Percentiles rank a stretch among this genome's conserved stretches.
Conservation (phyloP, 1,140 invertebrate species). For the Drosophila rufa region DNA sequence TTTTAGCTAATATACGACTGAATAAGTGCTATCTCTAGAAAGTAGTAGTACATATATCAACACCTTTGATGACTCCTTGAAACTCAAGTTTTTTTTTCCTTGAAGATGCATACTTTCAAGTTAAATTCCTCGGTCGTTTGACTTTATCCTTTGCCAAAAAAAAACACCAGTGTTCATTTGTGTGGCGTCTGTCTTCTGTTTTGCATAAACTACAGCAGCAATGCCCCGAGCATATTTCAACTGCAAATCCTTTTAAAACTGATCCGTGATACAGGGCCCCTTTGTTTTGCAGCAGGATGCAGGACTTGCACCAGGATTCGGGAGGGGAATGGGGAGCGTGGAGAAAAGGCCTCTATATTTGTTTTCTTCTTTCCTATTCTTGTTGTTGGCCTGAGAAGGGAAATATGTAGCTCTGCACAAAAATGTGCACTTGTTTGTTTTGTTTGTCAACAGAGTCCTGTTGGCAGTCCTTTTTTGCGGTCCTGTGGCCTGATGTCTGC, state of each 20-base stretch:
- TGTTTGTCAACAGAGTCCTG: slow-evolving; percentile 74
- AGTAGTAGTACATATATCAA: slow-evolving; percentile 5
- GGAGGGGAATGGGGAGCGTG: slow-evolving; percentile 6
- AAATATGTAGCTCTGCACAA: slow-evolving; percentile 52
- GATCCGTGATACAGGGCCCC: slow-evolving; percentile 44
- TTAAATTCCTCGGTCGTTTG: slow-evolving; percentile 21
- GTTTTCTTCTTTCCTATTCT: slow-evolving; percentile 40
- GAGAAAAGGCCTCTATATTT: slow-evolving; percentile 52
- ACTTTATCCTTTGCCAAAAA: slow-evolving; percentile 39
- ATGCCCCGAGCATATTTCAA: slow-evolving; percentile 54
- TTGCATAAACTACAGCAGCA: slow-evolving; percentile 58
- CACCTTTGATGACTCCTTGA: slow-evolving; percentile 9
- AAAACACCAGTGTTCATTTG: slow-evolving; percentile 41
- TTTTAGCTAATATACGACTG: background rate
- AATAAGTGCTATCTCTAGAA: background rate
- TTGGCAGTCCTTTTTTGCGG: slow-evolving; percentile 73
- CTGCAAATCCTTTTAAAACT: slow-evolving; percentile 60
- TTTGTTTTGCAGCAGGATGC: slow-evolving; percentile 48
- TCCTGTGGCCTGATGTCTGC: slow-evolving; percentile 45
- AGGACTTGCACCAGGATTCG: slow-evolving; percentile 28
- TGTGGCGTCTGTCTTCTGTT: slow-evolving; percentile 41
- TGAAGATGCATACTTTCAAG: slow-evolving; percentile 26
- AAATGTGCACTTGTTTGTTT: slow-evolving; percentile 79
- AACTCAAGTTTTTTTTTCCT: background rate
- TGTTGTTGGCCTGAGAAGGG: slow-evolving; percentile 13